Base-by-base conservation (phyloP, 2,113 vertebrate genomes). In the Pelecanoides urinatrix region DNA sequence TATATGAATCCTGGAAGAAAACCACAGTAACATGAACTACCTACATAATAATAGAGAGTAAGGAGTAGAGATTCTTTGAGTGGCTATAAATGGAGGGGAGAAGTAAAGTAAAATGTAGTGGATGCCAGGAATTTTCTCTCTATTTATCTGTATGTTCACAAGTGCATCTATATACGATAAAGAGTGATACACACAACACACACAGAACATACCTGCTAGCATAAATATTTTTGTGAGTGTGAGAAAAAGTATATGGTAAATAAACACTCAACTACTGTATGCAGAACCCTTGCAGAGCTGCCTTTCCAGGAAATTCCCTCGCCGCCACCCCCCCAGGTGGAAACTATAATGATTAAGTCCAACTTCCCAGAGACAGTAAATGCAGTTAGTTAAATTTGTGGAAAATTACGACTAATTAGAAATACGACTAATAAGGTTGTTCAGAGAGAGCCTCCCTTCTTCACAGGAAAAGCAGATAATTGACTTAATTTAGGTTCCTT, bases 391-490 rank as follows among this genome's bases (percentile, higher is more conserved):
- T 79, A 42, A 66, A 82, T 62, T 7, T 61, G 62, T 79, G 81
- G 58, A 95, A 95, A 91, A 88, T 47, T n/a, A n/a, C n/a, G n/a
- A n/a, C n/a, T n/a, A n/a, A n/a, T n/a, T 26, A 86, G 32, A 85
- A 96, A 59, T 59, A 65, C 44, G 36, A 50, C 36, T 79, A 88
- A 62, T 17, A 66, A 62, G 30, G 52, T n/a, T 77, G 18, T 67
- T 59, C 8, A 12, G 40, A 95, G 27, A 30, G 6, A 88, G 27
- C 40, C 21, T 86, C 34, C 30, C 13, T 85, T 72, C 56, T 52
- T 53, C 47, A 91, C 19, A 65, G 27, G 56, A 68, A 91, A 85
- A 91, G 27, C 5, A 90, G 45, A 65, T 14, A 88, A 94, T 9
- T 56, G 11, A 82, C 4, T 63, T 62, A 47, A 74, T 59, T 85